A percentile compares a stretch with the other conserved stretches of the same genome.
phyloP scores from a whole-genome alignment of 2,113 vertebrate species.

The Cryptomyrus ogoouensis region DNA sequence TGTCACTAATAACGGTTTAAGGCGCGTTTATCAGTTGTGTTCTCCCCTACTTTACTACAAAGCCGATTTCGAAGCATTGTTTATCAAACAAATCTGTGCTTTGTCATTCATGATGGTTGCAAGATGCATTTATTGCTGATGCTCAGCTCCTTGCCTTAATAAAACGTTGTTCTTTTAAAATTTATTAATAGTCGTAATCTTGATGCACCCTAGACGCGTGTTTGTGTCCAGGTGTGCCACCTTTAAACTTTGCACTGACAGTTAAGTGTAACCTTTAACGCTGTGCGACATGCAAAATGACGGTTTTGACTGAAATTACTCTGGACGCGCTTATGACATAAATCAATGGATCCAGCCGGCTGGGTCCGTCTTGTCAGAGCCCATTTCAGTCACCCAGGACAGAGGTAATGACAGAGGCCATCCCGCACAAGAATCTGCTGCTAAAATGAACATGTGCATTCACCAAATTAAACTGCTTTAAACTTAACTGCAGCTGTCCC shows the following conservation, averaged over 20 bases:
- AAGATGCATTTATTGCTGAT: background rate
- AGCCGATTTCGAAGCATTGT: background rate
- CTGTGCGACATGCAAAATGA: background rate
- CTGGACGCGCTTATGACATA: constrained; percentile 1
- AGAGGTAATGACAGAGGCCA: background rate
- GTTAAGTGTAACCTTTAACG: background rate
- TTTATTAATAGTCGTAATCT: background rate
- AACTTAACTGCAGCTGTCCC: constrained; percentile 7
- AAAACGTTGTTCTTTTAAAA: background rate
- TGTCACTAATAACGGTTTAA: background rate
- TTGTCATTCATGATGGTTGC: background rate
- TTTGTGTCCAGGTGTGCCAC: background rate
- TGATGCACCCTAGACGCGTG: background rate
- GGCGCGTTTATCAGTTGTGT: background rate
- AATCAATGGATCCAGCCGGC: background rate
- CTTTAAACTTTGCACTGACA: background rate
- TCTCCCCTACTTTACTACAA: background rate
- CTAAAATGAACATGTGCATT: background rate
- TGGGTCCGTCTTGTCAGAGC: background rate
- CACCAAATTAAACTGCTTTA: background rate
- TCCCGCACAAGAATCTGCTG: constrained; percentile 2
- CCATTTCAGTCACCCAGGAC: background rate
- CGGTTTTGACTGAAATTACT: background rate
- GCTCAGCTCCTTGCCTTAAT: background rate
- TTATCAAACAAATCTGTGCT: background rate